Percentiles rank a stretch among this genome's conserved stretches.
Conservation (phyloP, 2,888 invertebrate species). For the Dolichopus griseipennis region DNA sequence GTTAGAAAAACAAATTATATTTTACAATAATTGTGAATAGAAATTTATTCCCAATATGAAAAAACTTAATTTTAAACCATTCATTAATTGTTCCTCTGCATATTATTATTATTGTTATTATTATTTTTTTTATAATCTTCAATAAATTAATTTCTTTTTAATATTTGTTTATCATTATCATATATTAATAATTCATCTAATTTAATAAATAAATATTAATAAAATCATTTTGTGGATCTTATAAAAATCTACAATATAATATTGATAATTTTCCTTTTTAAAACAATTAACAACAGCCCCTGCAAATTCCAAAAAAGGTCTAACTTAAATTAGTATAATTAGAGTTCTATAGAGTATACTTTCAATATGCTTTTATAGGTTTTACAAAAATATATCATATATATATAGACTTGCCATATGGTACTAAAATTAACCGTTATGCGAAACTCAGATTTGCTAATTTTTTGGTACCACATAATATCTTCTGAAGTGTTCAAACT, state of each 20-base stretch:
- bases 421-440: too few relatives aligned
- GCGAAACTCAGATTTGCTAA: too few relatives aligned
- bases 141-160: slow-evolving; percentile 21
- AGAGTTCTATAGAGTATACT: too few relatives aligned
- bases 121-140: neutral
- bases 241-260: slow-evolving; percentile 33
- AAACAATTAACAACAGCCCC: slow-evolving; percentile 36
- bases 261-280: slow-evolving; percentile 28
- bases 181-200: slow-evolving; percentile 35
- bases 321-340: too few relatives aligned
- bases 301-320: too few relatives aligned
- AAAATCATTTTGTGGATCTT: slow-evolving; percentile 33
- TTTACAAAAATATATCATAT: too few relatives aligned
- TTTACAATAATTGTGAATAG: too few relatives aligned
- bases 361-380: too few relatives aligned
- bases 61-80: slow-evolving; percentile 29
- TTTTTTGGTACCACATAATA: slow-evolving; percentile 30
- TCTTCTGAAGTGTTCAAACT: too few relatives aligned
- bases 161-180: slow-evolving; percentile 33
- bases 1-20: too few relatives aligned
- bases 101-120: neutral
- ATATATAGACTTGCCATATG: too few relatives aligned
- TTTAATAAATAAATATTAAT: slow-evolving; percentile 29
- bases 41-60: slow-evolving; percentile 18
- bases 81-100: slow-evolving; percentile 30